These are phyloP conservation scores for Eretmodus cyanostictus DNA, from an alignment of 2,113 vertebrate genomes.

Conservation along the genomic window DNA sequence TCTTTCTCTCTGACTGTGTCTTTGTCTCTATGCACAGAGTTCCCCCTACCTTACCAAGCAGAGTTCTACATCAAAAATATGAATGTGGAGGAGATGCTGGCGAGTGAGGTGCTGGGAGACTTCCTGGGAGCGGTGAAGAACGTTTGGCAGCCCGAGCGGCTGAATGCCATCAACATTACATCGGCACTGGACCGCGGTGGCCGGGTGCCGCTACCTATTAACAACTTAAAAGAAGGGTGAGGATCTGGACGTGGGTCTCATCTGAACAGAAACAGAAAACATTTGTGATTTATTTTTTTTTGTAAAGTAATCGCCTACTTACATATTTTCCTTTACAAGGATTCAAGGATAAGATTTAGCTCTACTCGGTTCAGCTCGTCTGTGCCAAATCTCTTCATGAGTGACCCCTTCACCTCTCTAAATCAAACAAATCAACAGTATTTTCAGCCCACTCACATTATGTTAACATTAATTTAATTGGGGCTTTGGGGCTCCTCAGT, in stretches of 20 bases:
- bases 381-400: background rate
- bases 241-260: background rate
- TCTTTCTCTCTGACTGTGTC: background rate
- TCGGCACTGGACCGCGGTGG: constrained; percentile 94
- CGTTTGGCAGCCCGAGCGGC: constrained; percentile 92
- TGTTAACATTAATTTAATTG: constrained; percentile 18
- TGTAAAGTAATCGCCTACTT: background rate
- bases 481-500: background rate
- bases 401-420: background rate
- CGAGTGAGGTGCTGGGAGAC: constrained; percentile 95
- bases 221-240: constrained; percentile 98
- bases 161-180: constrained; percentile 97
- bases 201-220: constrained; percentile 92
- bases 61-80: constrained; percentile 98
- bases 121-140: constrained; percentile 97
- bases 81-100: constrained; percentile 98
- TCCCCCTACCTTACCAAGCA: constrained; percentile 89
- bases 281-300: background rate
- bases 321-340: background rate
- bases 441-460: background rate
- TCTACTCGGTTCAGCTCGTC: background rate
- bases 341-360: background rate
- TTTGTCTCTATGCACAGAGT: constrained; percentile 70
- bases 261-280: background rate
- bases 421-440: background rate